Evolutionary conservation across 23 tunicate genomes (phyloP).

Genomic region (Trididemnum nubilum): DNA sequence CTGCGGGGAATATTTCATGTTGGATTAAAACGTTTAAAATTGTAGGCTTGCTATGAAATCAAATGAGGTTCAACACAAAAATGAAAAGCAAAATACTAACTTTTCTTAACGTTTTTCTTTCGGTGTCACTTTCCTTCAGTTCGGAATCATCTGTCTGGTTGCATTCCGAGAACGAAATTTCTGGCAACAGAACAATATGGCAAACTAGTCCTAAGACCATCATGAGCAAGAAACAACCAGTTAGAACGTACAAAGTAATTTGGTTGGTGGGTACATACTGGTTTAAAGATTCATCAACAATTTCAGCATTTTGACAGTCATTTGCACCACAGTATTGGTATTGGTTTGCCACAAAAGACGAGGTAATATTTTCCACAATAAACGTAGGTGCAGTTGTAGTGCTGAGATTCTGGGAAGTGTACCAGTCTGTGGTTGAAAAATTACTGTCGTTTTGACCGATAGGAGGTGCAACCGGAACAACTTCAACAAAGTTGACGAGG

Average conservation of each 20-base stretch:
- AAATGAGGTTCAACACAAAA: no score
- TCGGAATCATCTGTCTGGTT: neutral
- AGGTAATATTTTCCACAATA: neutral
- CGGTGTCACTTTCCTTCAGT: no score
- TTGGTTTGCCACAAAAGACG: neutral
- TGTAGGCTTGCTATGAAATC: no score
- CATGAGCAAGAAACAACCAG: constrained; percentile 7
- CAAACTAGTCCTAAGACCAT: constrained; percentile 19
- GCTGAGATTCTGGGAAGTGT: no score
- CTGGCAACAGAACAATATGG: constrained; percentile 8
- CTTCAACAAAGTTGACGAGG: neutral
- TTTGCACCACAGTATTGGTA: constrained; percentile 35
- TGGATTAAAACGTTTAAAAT: no score
- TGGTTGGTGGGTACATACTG: constrained; percentile 35
- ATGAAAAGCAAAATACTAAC: no score
- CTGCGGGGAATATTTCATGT: no score
- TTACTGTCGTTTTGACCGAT: no score
- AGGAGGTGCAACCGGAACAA: no score
- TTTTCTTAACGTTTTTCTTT: no score
- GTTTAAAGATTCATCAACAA: neutral
- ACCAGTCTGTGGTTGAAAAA: no score
- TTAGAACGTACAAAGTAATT: constrained; percentile 27
- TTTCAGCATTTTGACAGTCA: constrained; percentile 37
- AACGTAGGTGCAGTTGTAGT: neutral
- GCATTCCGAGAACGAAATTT: constrained; percentile 2